Evolutionary conservation across 1,140 invertebrate genomes (phyloP).

Genomic region (Temnothorax nylanderi): DNA sequence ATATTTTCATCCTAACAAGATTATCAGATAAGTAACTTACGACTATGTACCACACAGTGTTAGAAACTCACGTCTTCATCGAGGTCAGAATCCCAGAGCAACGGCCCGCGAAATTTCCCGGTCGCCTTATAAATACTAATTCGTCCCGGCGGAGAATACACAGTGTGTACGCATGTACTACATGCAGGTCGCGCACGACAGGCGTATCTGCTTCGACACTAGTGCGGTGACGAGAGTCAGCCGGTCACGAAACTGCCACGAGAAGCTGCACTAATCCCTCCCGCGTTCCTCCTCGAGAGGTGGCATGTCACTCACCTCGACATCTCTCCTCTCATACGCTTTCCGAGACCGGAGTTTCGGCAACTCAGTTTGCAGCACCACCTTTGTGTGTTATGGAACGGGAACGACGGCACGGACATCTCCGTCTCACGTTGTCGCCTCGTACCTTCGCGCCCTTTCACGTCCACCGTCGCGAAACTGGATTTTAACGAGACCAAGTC

Average conservation of each 20-base stretch:
- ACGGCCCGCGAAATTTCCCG: conserved; percentile 26
- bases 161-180: conserved; percentile 7
- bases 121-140: conserved; percentile 58
- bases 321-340: conserved; percentile 20
- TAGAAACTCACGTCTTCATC: not conserved
- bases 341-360: conserved; percentile 62
- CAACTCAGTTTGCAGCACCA: conserved; percentile 67
- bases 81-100: conserved; percentile 28
- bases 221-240: conserved; percentile 56
- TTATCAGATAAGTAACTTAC: too few species aligned
- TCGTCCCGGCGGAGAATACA: not conserved
- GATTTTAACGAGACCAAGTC: conserved; percentile 26
- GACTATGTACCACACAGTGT: not conserved
- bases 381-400: conserved; percentile 52
- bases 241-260: conserved; percentile 67
- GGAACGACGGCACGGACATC: conserved; percentile 34
- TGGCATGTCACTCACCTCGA: conserved; percentile 63
- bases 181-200: not conserved
- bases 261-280: conserved; percentile 67
- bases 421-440: not conserved
- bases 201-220: conserved; percentile 44
- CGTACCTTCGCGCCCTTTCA: conserved; percentile 6
- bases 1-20: too few species aligned
- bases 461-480: not conserved
- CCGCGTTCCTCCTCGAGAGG: conserved; percentile 48